These are phyloP conservation scores for Hemiprocne comata DNA, from an alignment of 2,113 vertebrate species.

Conservation along the genomic window DNA sequence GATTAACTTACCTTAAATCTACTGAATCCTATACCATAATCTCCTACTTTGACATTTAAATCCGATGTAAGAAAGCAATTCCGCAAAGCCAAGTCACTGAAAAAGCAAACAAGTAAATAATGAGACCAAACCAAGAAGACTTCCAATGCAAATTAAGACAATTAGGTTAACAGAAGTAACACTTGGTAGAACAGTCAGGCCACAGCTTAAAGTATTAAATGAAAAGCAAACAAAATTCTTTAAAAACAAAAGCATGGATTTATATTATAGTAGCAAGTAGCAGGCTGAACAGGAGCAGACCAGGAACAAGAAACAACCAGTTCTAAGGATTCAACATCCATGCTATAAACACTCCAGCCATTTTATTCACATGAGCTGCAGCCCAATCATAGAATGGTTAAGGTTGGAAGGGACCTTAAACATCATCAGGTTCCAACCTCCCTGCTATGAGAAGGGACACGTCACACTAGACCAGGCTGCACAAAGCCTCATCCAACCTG, in stretches of 20 bases:
- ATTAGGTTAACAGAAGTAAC: not conserved
- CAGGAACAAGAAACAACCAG: not conserved
- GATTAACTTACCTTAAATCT: conserved; percentile 88
- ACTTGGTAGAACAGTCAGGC: not conserved
- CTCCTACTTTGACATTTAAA: conserved; percentile 95
- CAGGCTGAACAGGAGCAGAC: not conserved
- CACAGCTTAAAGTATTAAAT: not conserved
- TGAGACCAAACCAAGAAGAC: not conserved
- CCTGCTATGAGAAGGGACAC: no score
- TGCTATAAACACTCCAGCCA: not conserved
- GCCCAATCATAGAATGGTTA: not conserved
- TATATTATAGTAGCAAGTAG: not conserved
- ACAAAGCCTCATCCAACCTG: no score
- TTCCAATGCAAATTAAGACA: not conserved
- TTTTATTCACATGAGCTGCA: not conserved
- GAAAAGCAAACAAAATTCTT: not conserved
- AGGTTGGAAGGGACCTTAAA: no score
- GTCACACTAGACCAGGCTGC: no score
- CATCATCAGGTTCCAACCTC: no score
- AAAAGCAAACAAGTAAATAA: not conserved
- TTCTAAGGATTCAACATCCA: not conserved
- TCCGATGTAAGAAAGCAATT: conserved; percentile 96
- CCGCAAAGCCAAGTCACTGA: conserved; percentile 92
- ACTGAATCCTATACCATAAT: conserved; percentile 92
- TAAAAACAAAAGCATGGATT: no score